phyloP scores from a whole-genome alignment of 2,888 invertebrate species.

The Tetranychus piercei region DNA sequence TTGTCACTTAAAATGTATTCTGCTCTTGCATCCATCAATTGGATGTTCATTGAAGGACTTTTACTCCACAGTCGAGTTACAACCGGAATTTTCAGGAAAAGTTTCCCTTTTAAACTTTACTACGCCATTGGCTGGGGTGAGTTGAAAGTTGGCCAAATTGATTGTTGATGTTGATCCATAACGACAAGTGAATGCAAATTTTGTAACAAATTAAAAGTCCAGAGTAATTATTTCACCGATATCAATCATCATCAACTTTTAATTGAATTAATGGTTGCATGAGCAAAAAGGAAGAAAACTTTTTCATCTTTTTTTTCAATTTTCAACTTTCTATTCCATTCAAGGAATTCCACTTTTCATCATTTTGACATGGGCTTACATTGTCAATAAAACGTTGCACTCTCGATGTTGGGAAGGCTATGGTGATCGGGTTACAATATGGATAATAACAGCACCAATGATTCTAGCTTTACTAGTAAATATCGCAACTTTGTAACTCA shows the following conservation, averaged over 20 bases:
- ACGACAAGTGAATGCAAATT: not conserved
- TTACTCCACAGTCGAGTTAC: conserved; percentile 38
- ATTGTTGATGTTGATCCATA: not conserved
- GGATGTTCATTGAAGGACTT: conserved; percentile 42
- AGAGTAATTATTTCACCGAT: too few relatives aligned
- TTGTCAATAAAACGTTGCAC: conserved; percentile 30
- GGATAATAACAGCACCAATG: conserved; percentile 32
- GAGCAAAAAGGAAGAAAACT: not conserved
- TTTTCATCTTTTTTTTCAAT: not conserved
- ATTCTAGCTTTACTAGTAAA: conserved; percentile 30
- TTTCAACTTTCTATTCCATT: conserved; percentile 22
- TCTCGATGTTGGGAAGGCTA: conserved; percentile 31
- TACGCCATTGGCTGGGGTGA: conserved; percentile 42
- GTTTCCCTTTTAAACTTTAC: conserved; percentile 39
- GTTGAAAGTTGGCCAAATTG: conserved; percentile 23
- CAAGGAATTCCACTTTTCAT: conserved; percentile 37
- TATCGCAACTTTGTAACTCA: not conserved
- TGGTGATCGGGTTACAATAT: conserved; percentile 29
- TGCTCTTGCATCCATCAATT: conserved; percentile 40
- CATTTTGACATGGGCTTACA: conserved; percentile 35
- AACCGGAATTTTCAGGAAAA: conserved; percentile 39
- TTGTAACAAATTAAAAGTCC: too few relatives aligned
- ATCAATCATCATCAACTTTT: too few relatives aligned
- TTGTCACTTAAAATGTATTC: conserved; percentile 38
- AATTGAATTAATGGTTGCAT: not conserved